Base-by-base conservation (phyloP, 2,888 invertebrate genomes). In the Tortrix viridana region DNA sequence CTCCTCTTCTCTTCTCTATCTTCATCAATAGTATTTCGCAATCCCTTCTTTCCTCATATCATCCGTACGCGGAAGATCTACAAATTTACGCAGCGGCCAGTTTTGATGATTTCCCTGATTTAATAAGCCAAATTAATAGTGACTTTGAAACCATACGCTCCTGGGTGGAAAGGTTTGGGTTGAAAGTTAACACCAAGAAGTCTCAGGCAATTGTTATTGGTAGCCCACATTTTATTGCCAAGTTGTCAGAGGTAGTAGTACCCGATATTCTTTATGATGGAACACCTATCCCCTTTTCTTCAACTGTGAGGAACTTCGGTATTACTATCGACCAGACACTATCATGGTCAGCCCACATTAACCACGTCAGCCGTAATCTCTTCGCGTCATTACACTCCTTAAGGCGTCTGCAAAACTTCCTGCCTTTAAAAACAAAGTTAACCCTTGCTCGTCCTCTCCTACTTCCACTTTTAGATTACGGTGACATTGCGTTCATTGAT, bases 161-260 rank as follows among this genome's bases (percentile, higher is more conserved):
- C 7, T 7, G 18, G 9, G 18, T 18, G 3, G 16, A 7, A 16
- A 32, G 9, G 20, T 20, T 22, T n/a, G n/a, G n/a, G n/a, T n/a
- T n/a, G n/a, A n/a, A n/a, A n/a, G n/a, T n/a, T n/a, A n/a, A n/a
- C n/a, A 22, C 47, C 1, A 22, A 5, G 14, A 47, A 47, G n/a
- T 47, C 47, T 20, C 47, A 47, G 22, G 20, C 47, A 4, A 20
- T 47, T 9, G 47, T 47, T 6, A 22, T 47, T 47, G 47, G 20
- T 6, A 47, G 47, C 47, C 47, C 44, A 16, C 19, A 44, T 14
- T 47, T 20, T 22, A 20, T 47, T 20, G 7, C 47, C 12, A 19
- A 20, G 22, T 9, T 47, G 20, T 47, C 47, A 5, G 47, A 47
- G 3, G 5, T 47, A 5, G 47, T 7, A 7, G 19, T 22, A 22